These are phyloP conservation scores for Momotus momota DNA, from an alignment of 2,797 vertebrate species.

Conservation along the genomic window DNA sequence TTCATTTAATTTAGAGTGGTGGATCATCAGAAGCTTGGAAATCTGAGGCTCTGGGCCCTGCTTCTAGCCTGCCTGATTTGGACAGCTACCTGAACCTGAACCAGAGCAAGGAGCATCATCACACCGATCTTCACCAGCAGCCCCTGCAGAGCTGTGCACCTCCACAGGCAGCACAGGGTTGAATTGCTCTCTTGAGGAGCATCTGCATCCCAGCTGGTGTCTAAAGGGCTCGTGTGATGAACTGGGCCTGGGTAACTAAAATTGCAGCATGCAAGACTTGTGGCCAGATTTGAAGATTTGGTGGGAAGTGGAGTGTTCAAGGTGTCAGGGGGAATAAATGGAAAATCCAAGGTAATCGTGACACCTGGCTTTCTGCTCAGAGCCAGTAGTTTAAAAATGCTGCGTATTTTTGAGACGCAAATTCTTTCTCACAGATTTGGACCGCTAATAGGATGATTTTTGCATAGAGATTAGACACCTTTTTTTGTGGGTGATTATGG, in stretches of 20 bases:
- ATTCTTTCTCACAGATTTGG: conserved; percentile 3
- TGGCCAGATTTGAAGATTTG: not conserved
- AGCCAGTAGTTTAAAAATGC: conserved; percentile 4
- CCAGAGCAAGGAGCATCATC: not conserved
- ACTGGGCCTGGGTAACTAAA: not conserved
- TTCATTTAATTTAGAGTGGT: not conserved
- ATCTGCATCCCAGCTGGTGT: not conserved
- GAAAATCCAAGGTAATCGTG: not conserved
- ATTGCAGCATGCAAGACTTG: not conserved
- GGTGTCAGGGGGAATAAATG: not conserved
- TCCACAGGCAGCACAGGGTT: not conserved
- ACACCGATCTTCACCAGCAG: accelerated
- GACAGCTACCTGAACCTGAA: not conserved
- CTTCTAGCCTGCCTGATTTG: not conserved
- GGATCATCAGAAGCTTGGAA: not conserved
- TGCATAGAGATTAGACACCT: conserved; percentile 53
- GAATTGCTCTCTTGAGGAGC: accelerated
- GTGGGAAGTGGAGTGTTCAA: not conserved
- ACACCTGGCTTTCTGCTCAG: not conserved
- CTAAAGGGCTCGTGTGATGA: not conserved
- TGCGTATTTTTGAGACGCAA: not conserved
- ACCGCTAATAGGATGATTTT: conserved; percentile 22
- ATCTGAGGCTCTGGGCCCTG: not conserved
- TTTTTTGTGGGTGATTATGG: not conserved
- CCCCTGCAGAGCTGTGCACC: not conserved